phyloP scores from a whole-genome alignment of 2,888 invertebrate species.

The Rotaria socialis region DNA sequence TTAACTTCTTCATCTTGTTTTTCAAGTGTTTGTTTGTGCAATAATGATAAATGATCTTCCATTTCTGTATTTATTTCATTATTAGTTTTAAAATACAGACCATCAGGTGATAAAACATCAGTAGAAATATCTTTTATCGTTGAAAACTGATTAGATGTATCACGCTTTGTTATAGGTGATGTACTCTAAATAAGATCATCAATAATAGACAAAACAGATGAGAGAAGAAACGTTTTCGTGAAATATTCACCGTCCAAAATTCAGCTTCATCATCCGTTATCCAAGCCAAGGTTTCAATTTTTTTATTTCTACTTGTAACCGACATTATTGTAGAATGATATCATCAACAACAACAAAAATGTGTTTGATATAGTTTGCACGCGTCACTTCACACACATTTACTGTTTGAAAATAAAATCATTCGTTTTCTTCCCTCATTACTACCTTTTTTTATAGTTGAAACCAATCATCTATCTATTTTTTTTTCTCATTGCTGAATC shows the following conservation, averaged over 20 bases:
- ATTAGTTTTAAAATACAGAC: not conserved
- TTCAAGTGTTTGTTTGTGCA: not conserved
- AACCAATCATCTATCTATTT: too few relatives aligned
- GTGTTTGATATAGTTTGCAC: too few relatives aligned
- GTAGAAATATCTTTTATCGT: not conserved
- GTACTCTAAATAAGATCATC: not conserved
- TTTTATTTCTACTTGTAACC: too few relatives aligned
- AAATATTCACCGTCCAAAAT: not conserved
- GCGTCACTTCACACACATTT: too few relatives aligned
- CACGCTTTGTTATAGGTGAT: not conserved
- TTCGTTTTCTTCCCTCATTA: too few relatives aligned
- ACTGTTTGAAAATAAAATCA: too few relatives aligned
- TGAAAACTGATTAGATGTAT: not conserved
- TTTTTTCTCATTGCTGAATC: too few relatives aligned
- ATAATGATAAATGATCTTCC: not conserved
- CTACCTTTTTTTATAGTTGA: too few relatives aligned
- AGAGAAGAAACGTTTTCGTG: too few relatives aligned
- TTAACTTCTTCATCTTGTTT: not conserved
- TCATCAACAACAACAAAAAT: too few relatives aligned
- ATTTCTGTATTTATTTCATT: not conserved
- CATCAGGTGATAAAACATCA: not conserved
- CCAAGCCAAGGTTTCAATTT: not conserved
- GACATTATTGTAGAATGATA: not conserved
- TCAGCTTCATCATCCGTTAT: not conserved
- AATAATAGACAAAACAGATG: not conserved